Evolutionary conservation across 2,888 invertebrate genomes (phyloP).

Genomic region (Drosophila buzzatii): DNA sequence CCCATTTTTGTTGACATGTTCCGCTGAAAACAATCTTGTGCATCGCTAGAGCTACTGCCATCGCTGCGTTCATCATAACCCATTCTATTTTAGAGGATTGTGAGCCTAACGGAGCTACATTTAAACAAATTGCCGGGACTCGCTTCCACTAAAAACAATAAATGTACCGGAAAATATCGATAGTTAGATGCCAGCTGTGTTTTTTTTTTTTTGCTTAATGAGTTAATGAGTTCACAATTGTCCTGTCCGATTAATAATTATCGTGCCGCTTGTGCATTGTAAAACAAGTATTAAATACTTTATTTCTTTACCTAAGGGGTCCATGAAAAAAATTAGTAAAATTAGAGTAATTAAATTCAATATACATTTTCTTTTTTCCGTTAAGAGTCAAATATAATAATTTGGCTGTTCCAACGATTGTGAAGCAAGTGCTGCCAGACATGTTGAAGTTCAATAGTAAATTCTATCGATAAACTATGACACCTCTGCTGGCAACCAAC

Average conservation of each 20-base stretch:
- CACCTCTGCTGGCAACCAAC: slow-evolving; percentile 22
- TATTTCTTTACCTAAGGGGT: neutral
- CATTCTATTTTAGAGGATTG: slow-evolving; percentile 32
- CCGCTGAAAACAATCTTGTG: slow-evolving; percentile 58
- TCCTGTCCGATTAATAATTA: neutral
- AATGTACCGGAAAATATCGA: slow-evolving; percentile 2
- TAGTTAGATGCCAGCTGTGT: slow-evolving; percentile 1
- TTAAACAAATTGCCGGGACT: slow-evolving; percentile 28
- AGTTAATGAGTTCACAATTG: neutral
- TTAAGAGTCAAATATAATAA: neutral
- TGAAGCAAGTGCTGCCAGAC: neutral
- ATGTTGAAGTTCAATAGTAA: neutral
- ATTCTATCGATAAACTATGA: slow-evolving; percentile 29
- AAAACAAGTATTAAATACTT: neutral
- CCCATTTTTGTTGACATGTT: slow-evolving; percentile 48
- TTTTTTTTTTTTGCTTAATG: too few relatives aligned
- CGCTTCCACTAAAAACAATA: neutral
- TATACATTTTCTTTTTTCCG: neutral
- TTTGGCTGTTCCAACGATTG: neutral
- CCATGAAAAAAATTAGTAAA: neutral
- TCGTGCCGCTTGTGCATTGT: neutral
- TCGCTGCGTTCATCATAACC: slow-evolving; percentile 60
- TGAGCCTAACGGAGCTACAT: slow-evolving; percentile 23
- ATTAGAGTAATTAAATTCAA: neutral
- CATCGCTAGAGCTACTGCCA: slow-evolving; percentile 71